Conservation (phyloP, 2,113 vertebrate genomes). For the Axis porcinus region DNA sequence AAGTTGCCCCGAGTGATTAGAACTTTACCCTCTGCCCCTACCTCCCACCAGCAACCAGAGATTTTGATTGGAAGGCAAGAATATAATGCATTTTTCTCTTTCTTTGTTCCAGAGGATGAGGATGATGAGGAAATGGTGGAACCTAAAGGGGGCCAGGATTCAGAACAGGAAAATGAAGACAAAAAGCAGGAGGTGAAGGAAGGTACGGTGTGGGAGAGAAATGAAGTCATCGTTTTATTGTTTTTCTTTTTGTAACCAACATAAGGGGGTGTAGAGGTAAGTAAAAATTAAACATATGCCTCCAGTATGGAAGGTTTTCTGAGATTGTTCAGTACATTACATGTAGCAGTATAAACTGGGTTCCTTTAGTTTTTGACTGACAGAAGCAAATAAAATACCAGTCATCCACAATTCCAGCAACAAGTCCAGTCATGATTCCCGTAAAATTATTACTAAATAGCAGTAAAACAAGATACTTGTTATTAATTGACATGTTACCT, state of each 20-base stretch:
- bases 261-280: neutral
- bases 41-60: constrained; percentile 52
- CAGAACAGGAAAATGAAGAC: constrained; percentile 89
- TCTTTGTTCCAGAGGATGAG: constrained; percentile 89
- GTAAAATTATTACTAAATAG: neutral
- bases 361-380: neutral
- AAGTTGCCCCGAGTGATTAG: constrained; percentile 53
- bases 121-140: constrained; percentile 95
- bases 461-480: neutral
- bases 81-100: constrained; percentile 54
- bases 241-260: neutral
- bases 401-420: neutral
- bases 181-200: constrained; percentile 91
- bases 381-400: neutral
- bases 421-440: neutral
- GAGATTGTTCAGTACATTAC: neutral
- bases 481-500: neutral
- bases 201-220: constrained; percentile 79
- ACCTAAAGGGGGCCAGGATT: constrained; percentile 86
- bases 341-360: neutral
- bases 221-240: neutral
- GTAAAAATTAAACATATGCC: neutral
- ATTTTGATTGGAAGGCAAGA: constrained; percentile 56
- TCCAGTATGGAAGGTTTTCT: neutral
- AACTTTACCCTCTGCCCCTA: constrained; percentile 39